These are phyloP conservation scores for Urocynchramus pylzowi DNA, from an alignment of 2,113 vertebrate genomes.

Conservation along the genomic window DNA sequence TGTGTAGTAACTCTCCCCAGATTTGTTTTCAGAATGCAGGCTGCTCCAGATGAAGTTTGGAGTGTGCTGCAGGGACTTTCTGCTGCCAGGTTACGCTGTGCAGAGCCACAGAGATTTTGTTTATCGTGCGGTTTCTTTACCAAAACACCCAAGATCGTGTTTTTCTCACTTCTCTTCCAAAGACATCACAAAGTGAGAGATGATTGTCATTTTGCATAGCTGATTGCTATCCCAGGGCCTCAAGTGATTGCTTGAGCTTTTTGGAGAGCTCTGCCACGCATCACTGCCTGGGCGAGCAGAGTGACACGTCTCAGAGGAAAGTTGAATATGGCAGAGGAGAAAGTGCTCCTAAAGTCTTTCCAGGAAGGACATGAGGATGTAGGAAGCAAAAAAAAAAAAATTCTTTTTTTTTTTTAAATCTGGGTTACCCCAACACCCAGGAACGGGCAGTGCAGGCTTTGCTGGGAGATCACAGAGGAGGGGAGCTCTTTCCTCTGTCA, in stretches of 20 bases:
- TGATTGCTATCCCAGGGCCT: not conserved
- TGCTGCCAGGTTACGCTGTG: not conserved
- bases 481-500: not conserved
- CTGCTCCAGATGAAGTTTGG: not conserved
- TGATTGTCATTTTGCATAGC: slow-evolving; percentile 1
- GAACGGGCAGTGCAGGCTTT: not conserved
- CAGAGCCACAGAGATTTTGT: not conserved
- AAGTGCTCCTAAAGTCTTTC: not conserved
- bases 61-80: not conserved
- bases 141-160: not conserved
- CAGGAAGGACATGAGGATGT: not conserved
- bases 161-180: not conserved
- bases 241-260: not conserved
- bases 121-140: not conserved
- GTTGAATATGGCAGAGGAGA: not conserved
- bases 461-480: not conserved
- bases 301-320: accelerated
- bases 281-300: accelerated
- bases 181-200: not conserved
- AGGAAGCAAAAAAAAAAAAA: not conserved
- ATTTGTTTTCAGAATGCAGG: not conserved
- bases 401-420: accelerated
- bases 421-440: not conserved
- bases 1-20: not conserved
- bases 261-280: not conserved